Evolutionary conservation across 2,797 vertebrate species (phyloP), one percentile per base, ranked within the genome.

Genomic region (Megalops cyprinoides): DNA sequence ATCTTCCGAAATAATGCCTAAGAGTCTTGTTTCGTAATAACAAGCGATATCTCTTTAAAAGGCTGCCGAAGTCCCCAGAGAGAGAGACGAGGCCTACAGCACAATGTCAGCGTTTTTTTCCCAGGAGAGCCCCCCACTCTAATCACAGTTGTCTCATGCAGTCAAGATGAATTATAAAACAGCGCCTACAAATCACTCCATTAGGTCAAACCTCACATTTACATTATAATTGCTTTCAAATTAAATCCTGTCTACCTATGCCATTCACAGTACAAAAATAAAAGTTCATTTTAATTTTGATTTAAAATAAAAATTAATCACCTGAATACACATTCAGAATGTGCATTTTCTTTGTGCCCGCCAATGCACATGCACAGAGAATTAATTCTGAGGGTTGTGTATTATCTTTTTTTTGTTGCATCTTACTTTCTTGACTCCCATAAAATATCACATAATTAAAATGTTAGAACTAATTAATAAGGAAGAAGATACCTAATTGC

Each of bases 181-280:
- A 51, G 23, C 37, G n/a, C 31, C n/a, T 37, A 74, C 51, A 20
- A 49, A 56, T 51, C 58, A 78, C 73, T 77, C 80, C 6, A 48
- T 77, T 77, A 79, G 80, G 73, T 71, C 78, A 69, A 75, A 78
- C 48, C 46, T 77, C 39, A 76, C 75, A 83, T 85, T 83, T 84
- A 81, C 46, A 83, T 84, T 86, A 81, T 81, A 85, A 85, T 84
- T 85, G 78, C 78, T 84, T 84, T 71, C 49, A 85, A 81, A 81
- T 86, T 55, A 83, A 82, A 85, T 80, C 37, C 79, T 56, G 75
- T 74, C 56, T 80, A 31, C 69, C 75, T 79, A 49, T 55, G 46
- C 78, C 73, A 81, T 79, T 82, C 82, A 79, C 67, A 48, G 28
- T 60, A 51, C 34, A 5, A 62, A 75, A 77, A 34, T 14, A 42